Conservation (phyloP, 1,140 invertebrate species). For the Dolichoris vasculosae region DNA sequence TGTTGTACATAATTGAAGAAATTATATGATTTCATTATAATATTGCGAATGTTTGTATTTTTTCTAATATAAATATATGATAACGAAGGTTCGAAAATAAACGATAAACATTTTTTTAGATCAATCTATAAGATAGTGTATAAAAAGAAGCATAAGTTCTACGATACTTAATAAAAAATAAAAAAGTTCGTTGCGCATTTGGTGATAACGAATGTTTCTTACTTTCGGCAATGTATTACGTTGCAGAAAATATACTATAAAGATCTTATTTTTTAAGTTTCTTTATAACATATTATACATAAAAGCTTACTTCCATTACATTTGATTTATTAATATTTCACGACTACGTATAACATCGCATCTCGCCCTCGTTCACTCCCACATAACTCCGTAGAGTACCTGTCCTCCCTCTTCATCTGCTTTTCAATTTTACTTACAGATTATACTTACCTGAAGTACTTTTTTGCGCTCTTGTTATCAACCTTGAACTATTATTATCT, state of each 20-base stretch:
- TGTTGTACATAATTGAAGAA: no score
- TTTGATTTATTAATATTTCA: constrained; percentile 34
- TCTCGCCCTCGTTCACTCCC: background rate
- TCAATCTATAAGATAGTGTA: no score
- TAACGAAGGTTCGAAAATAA: no score
- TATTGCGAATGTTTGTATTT: no score
- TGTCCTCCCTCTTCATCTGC: background rate
- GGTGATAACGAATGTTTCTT: no score
- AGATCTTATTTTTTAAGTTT: background rate
- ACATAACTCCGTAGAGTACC: background rate
- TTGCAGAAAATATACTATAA: background rate
- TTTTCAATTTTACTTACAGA: background rate
- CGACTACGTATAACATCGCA: background rate
- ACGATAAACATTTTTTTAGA: no score
- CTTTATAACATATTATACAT: background rate
- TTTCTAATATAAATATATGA: no score
- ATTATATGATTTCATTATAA: no score
- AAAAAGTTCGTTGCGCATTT: no score
- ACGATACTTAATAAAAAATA: no score
- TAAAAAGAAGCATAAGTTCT: no score
- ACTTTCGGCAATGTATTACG: no score
- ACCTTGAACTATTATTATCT: constrained; percentile 1
- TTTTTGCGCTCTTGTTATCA: background rate
- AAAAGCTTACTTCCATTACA: background rate
- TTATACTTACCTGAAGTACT: background rate